Evolutionary conservation across 2,888 invertebrate species (phyloP).

Genomic region (Agriopis aurantiaria): DNA sequence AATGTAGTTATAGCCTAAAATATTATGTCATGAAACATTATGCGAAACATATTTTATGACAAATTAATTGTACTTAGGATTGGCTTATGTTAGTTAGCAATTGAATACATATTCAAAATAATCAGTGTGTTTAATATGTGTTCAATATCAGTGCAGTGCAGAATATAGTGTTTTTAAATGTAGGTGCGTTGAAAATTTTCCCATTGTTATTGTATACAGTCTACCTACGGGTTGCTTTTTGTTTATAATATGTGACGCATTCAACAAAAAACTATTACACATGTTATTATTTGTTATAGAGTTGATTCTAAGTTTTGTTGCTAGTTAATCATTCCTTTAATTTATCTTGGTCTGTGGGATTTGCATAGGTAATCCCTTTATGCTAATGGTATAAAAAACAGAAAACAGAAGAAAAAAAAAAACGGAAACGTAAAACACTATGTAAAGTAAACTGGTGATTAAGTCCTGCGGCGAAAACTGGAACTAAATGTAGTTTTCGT

Average conservation of each 20-base stretch:
- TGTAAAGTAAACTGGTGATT: too few species aligned
- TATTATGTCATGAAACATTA: neutral
- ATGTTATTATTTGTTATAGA: constrained; percentile 5
- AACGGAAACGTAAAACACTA: too few species aligned
- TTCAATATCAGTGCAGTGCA: neutral
- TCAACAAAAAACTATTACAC: neutral
- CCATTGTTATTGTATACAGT: constrained; percentile 1
- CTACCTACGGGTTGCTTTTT: neutral
- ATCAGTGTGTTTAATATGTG: neutral
- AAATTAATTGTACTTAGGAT: neutral
- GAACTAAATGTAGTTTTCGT: too few species aligned
- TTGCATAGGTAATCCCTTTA: neutral
- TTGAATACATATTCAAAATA: neutral
- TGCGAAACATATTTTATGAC: constrained; percentile 1
- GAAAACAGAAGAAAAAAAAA: too few species aligned
- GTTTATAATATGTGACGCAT: neutral
- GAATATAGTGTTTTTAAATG: neutral
- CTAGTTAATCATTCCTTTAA: constrained; percentile 10
- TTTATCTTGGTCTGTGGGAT: constrained; percentile 1
- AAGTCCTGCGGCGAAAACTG: too few species aligned
- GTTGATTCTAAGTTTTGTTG: constrained; percentile 8
- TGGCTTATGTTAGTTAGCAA: neutral
- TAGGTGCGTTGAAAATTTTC: neutral
- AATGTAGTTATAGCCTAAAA: neutral
- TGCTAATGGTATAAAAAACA: too few species aligned